Evolutionary conservation across 2,797 vertebrate species (phyloP).

Genomic region (Brachyrhaphis roseni): DNA sequence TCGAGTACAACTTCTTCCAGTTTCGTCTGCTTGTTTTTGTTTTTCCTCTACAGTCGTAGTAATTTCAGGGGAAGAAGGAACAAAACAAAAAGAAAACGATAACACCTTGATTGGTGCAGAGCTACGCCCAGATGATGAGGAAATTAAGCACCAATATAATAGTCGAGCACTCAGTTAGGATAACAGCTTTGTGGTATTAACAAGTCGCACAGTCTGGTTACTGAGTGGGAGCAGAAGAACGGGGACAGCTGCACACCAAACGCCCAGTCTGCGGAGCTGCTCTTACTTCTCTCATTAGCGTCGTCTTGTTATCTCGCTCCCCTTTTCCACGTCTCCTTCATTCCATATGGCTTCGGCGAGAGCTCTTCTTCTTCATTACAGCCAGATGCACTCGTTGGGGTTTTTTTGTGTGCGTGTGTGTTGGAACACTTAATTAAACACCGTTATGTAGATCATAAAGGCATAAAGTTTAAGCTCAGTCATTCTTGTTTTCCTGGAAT

Average conservation of each 20-base stretch:
- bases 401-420: not conserved
- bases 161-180: conserved; percentile 38
- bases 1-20: not conserved
- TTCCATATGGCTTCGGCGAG: conserved; percentile 19
- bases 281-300: conserved; percentile 27
- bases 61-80: not conserved
- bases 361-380: conserved; percentile 17
- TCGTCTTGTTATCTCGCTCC: not conserved
- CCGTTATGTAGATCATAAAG: not conserved
- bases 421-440: not conserved
- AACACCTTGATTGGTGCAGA: not conserved
- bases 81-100: not conserved
- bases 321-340: conserved; percentile 6
- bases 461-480: conserved; percentile 20
- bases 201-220: conserved; percentile 11
- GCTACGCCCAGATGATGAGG: not conserved
- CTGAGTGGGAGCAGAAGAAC: conserved; percentile 22
- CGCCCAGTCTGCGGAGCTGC: not conserved
- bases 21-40: not conserved
- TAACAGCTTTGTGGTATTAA: conserved; percentile 17
- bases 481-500: not conserved
- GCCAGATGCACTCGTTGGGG: not conserved
- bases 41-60: not conserved
- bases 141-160: conserved; percentile 31
- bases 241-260: conserved; percentile 1